A percentile compares a stretch with the other conserved stretches of the same genome.
These are phyloP conservation scores for Sardinella longiceps DNA, from an alignment of 2,797 vertebrate species.

Conservation along the genomic window DNA sequence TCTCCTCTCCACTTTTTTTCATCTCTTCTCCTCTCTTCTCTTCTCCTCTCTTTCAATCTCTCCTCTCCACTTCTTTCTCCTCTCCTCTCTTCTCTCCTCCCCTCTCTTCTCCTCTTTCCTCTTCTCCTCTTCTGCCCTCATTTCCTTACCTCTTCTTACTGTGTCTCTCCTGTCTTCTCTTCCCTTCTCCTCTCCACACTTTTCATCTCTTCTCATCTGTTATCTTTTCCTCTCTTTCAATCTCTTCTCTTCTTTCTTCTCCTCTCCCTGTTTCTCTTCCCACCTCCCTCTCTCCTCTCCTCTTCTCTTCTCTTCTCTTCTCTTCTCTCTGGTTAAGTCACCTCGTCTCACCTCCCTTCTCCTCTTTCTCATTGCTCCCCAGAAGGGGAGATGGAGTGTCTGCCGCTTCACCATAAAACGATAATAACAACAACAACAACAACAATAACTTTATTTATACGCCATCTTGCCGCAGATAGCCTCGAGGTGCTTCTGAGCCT, in stretches of 20 bases:
- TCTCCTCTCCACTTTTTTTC: no score
- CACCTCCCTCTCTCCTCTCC: no score
- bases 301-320: no score
- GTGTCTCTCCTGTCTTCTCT: neutral
- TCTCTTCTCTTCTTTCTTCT: no score
- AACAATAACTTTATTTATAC: constrained; percentile 1
- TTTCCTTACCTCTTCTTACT: neutral
- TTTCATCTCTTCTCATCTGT: neutral
- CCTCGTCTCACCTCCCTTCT: neutral
- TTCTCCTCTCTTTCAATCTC: no score
- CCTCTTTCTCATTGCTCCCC: neutral
- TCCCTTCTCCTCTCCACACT: neutral
- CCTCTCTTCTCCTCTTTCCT: neutral
- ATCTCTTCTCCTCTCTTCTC: no score
- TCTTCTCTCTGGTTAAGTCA: no score
- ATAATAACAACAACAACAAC: neutral
- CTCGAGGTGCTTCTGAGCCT: neutral
- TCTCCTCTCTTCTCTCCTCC: neutral
- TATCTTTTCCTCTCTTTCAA: neutral
- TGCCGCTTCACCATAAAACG: neutral
- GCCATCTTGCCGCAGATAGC: neutral
- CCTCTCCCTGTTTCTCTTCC: no score
- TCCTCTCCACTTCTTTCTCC: no score
- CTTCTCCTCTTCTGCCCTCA: neutral
- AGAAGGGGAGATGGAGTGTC: neutral